A percentile compares a stretch with the other conserved stretches of the same genome.
These are phyloP conservation scores for Zosterops borbonicus DNA, from an alignment of 2,113 vertebrate genomes.

Conservation along the genomic window DNA sequence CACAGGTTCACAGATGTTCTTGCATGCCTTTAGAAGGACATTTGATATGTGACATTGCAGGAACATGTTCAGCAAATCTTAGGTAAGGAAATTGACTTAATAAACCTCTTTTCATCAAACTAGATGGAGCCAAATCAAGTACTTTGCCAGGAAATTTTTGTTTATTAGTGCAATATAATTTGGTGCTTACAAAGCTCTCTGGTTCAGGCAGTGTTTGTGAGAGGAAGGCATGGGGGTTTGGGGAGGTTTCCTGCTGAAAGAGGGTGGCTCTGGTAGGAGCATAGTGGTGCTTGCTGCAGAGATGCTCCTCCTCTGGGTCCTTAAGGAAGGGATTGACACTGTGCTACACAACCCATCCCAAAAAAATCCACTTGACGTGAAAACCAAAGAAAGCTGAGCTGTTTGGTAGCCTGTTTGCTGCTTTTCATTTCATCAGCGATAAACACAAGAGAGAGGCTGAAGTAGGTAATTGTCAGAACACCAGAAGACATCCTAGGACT, in stretches of 20 bases:
- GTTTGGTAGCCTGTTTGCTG: rapidly evolving
- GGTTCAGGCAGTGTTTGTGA: neutral
- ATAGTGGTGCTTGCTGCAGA: rapidly evolving
- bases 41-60: neutral
- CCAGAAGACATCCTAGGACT: neutral
- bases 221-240: rapidly evolving
- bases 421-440: neutral
- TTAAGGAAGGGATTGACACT: no score
- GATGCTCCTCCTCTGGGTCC: neutral
- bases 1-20: neutral
- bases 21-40: neutral
- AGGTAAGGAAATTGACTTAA: neutral
- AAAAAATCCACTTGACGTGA: neutral
- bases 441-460: rapidly evolving
- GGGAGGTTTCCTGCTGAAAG: neutral
- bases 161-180: neutral
- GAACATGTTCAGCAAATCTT: neutral
- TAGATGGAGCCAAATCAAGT: neutral
- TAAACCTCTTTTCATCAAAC: neutral
- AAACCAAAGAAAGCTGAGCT: neutral
- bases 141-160: neutral
- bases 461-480: neutral
- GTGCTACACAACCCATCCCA: neutral
- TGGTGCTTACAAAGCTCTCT: neutral
- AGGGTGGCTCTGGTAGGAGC: rapidly evolving